Evolutionary conservation across 2,888 invertebrate species (phyloP).

Genomic region (Conistra vaccinii): DNA sequence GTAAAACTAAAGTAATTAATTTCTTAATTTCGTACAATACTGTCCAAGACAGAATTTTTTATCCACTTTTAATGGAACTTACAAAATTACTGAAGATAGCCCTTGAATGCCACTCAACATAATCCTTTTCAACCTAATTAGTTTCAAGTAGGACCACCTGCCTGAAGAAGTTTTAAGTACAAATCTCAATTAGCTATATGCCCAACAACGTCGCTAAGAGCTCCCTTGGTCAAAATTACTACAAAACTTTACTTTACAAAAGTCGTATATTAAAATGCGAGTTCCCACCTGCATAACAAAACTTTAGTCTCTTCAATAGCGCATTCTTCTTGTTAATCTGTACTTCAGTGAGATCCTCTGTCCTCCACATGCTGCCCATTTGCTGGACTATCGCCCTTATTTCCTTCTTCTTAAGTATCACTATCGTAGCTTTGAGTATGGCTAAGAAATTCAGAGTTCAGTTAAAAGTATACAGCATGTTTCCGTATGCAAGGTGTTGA

Average conservation of each 20-base stretch:
- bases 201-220: slow-evolving; percentile 52
- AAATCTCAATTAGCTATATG: slow-evolving; percentile 64
- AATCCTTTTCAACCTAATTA: slow-evolving; percentile 54
- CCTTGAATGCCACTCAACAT: slow-evolving; percentile 44
- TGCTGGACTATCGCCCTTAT: slow-evolving; percentile 65
- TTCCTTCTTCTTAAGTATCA: slow-evolving; percentile 59
- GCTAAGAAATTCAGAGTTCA: slow-evolving; percentile 64
- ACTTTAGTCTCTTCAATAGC: slow-evolving; percentile 71
- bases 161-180: slow-evolving; percentile 64
- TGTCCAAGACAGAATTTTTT: neutral
- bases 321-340: slow-evolving; percentile 72
- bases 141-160: slow-evolving; percentile 61
- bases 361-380: slow-evolving; percentile 68
- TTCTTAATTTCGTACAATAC: slow-evolving; percentile 1
- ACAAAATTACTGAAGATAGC: slow-evolving; percentile 31
- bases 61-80: slow-evolving; percentile 16
- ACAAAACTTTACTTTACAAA: slow-evolving; percentile 56
- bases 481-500: slow-evolving; percentile 63
- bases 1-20: neutral
- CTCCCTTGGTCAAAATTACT: slow-evolving; percentile 62
- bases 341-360: slow-evolving; percentile 60
- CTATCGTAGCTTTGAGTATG: slow-evolving; percentile 64
- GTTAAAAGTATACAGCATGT: slow-evolving; percentile 56
- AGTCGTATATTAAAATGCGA: slow-evolving; percentile 60
- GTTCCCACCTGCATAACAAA: slow-evolving; percentile 70